These are phyloP conservation scores for Aplocera efformata DNA, from an alignment of 2,888 invertebrate genomes.

Conservation along the genomic window DNA sequence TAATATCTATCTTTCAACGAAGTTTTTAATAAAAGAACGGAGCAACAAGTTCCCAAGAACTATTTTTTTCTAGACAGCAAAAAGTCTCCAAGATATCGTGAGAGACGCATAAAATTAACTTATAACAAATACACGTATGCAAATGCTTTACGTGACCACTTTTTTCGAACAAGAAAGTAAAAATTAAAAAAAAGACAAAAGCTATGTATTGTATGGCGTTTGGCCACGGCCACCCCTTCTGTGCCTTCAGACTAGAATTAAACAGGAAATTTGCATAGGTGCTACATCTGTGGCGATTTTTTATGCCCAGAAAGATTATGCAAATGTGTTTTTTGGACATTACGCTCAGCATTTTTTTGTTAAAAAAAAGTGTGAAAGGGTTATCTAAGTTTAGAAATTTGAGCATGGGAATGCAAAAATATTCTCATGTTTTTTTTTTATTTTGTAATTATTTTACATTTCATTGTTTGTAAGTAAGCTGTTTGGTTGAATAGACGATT, in stretches of 20 bases:
- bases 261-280: constrained; percentile 64
- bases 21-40: constrained; percentile 13
- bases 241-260: constrained; percentile 28
- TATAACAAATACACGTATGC: constrained; percentile 47
- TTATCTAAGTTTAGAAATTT: constrained; percentile 21
- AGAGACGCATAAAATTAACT: constrained; percentile 66
- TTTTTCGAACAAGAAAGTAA: constrained; percentile 48
- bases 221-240: constrained; percentile 56
- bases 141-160: constrained; percentile 68
- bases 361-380: constrained; percentile 40
- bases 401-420: constrained; percentile 18
- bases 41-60: constrained; percentile 28
- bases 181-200: constrained; percentile 46
- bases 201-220: constrained; percentile 35
- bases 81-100: constrained; percentile 52
- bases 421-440: constrained; percentile 35
- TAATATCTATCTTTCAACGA: constrained; percentile 14
- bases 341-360: constrained; percentile 46
- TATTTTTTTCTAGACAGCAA: constrained; percentile 37
- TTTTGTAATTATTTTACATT: not conserved
- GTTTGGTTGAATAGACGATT: not conserved
- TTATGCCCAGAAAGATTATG: constrained; percentile 67
- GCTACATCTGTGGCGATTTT: constrained; percentile 63
- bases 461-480: not conserved
- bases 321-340: constrained; percentile 74